Evolutionary conservation across 1,140 invertebrate species (phyloP).

Genomic region (Littorina saxatilis): DNA sequence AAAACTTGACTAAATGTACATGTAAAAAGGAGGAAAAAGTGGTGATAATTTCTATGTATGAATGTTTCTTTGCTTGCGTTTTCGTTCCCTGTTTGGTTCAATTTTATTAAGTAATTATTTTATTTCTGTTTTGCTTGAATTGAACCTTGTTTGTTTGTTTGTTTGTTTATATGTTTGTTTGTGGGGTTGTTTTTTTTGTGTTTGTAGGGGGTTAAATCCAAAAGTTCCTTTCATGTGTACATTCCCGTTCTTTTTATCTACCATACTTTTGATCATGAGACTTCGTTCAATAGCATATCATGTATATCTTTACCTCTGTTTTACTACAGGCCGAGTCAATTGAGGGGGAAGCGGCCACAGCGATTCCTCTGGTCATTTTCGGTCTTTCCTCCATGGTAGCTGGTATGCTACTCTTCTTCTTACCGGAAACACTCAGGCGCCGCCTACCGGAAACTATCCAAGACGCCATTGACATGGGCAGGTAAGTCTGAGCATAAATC

Average conservation of each 20-base stretch:
- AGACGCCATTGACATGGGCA: slow-evolving; percentile 72
- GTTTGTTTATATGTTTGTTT: no score
- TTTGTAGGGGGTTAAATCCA: not conserved
- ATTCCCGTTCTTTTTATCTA: not conserved
- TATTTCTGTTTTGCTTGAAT: not conserved
- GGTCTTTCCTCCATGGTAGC: slow-evolving; percentile 78
- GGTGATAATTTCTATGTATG: not conserved
- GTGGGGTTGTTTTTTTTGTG: not conserved
- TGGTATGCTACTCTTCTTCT: slow-evolving; percentile 74
- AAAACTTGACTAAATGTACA: no score
- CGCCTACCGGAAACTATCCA: slow-evolving; percentile 79
- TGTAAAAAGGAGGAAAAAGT: not conserved
- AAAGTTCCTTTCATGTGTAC: not conserved
- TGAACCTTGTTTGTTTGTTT: not conserved
- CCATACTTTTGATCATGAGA: not conserved
- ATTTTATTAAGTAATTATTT: no score
- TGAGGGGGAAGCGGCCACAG: slow-evolving; percentile 47
- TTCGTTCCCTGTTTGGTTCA: no score
- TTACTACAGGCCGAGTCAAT: slow-evolving; percentile 48
- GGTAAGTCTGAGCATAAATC: slow-evolving; percentile 31
- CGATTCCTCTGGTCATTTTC: slow-evolving; percentile 79
- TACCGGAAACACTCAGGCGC: slow-evolving; percentile 80
- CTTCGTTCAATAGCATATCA: not conserved
- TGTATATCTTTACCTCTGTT: not conserved
- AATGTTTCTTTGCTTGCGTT: not conserved